Evolutionary conservation across 2,888 invertebrate species (phyloP).

Genomic region (Incurvaria masculella): DNA sequence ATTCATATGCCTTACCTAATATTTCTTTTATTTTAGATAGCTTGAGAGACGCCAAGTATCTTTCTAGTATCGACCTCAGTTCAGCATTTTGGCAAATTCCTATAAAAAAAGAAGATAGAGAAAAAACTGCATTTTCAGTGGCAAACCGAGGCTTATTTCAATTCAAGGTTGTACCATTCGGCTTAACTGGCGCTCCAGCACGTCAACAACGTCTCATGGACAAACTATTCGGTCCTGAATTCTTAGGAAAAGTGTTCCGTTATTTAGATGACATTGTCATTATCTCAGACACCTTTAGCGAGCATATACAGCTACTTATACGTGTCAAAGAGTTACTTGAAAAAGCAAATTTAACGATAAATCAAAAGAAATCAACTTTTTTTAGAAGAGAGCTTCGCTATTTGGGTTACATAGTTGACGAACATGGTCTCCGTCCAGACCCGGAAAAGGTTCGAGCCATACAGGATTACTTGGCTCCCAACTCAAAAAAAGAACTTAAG

Average conservation of each 20-base stretch:
- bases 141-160: slow-evolving; percentile 3
- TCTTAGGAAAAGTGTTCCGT: slow-evolving; percentile 15
- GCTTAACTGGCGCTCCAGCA: slow-evolving; percentile 6
- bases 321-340: slow-evolving; percentile 13
- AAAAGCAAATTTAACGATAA: slow-evolving; percentile 20
- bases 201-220: slow-evolving; percentile 9
- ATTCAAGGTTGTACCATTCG: slow-evolving; percentile 7
- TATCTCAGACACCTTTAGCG: slow-evolving; percentile 2
- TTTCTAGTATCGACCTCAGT: background rate
- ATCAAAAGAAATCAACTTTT: slow-evolving; percentile 18
- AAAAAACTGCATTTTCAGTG: slow-evolving; percentile 9
- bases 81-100: slow-evolving; percentile 10
- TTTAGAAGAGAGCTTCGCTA: slow-evolving; percentile 17
- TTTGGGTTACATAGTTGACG: slow-evolving; percentile 22
- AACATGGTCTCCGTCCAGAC: slow-evolving; percentile 17
- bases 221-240: slow-evolving; percentile 7
- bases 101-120: background rate
- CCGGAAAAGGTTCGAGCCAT: slow-evolving; percentile 15
- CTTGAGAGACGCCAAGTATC: background rate
- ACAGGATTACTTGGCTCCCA: background rate
- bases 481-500: background rate
- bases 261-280: slow-evolving; percentile 18
- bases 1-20: slow-evolving; percentile 16
- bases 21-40: slow-evolving; percentile 1
- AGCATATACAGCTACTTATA: slow-evolving; percentile 9